Conservation (phyloP, 1,140 invertebrate species). For the Pachypeltis micranthus region DNA sequence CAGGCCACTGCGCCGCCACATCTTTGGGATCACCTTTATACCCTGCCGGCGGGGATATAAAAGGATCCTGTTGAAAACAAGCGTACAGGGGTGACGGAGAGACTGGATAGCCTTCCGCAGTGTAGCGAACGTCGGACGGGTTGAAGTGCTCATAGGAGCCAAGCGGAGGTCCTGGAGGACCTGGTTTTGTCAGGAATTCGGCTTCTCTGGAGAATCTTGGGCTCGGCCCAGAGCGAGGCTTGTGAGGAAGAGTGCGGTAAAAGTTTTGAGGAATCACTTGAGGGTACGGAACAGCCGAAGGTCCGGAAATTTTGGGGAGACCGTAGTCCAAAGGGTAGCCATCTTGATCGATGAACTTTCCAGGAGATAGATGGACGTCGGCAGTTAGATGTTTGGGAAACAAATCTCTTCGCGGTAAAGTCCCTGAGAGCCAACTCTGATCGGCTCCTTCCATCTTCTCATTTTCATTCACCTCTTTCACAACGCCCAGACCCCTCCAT, state of each 20-base stretch:
- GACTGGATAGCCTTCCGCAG: constrained; percentile 62
- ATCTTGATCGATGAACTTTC: constrained; percentile 55
- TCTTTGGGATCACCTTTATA: constrained; percentile 42
- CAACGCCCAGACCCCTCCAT: constrained; percentile 36
- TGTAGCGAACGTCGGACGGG: constrained; percentile 54
- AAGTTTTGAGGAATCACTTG: constrained; percentile 37
- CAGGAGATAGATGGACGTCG: constrained; percentile 53
- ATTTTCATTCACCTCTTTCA: constrained; percentile 35
- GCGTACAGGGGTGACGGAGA: constrained; percentile 30
- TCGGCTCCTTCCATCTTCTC: constrained; percentile 9
- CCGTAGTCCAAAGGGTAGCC: constrained; percentile 70
- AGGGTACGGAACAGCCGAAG: constrained; percentile 33
- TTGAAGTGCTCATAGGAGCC: constrained; percentile 41
- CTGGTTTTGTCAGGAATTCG: constrained; percentile 46
- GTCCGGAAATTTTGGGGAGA: constrained; percentile 45
- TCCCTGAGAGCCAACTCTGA: constrained; percentile 24
- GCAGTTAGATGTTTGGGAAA: constrained; percentile 42
- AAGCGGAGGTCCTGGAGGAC: too few relatives aligned
- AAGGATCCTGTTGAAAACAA: constrained; percentile 35
- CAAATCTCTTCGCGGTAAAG: constrained; percentile 23
- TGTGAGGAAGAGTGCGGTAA: constrained; percentile 58
- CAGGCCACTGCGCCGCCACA: constrained; percentile 26
- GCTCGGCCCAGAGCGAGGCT: constrained; percentile 43
- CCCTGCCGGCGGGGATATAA: constrained; percentile 54
- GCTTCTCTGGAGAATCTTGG: constrained; percentile 52